These are phyloP conservation scores for Aegotheles bennettii DNA, from an alignment of 2,113 vertebrate genomes.

Conservation along the genomic window DNA sequence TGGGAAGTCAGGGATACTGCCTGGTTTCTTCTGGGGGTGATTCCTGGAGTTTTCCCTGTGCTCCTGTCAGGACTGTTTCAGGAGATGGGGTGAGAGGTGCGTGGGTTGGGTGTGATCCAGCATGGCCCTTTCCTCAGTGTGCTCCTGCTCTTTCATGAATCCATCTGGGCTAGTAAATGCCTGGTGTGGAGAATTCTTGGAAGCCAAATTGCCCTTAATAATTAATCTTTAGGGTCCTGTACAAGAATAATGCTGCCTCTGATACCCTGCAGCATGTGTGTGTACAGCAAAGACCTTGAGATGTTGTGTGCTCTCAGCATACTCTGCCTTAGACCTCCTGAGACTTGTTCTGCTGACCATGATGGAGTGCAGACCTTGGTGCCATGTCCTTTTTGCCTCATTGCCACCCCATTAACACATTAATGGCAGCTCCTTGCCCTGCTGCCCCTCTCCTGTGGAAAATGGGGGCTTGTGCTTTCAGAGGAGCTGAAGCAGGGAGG, in stretches of 20 bases:
- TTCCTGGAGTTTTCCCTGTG: neutral
- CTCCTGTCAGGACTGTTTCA: neutral
- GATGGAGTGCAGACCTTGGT: neutral
- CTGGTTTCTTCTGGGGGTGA: neutral
- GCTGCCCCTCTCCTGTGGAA: neutral
- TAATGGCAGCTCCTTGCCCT: neutral
- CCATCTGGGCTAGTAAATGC: neutral
- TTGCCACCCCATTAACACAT: neutral
- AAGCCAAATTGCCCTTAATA: neutral
- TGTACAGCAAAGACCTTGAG: neutral
- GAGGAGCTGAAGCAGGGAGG: neutral
- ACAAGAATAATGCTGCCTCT: neutral
- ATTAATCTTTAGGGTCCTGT: neutral
- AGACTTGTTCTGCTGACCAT: fast-evolving
- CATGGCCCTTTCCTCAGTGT: neutral
- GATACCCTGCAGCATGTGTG: neutral
- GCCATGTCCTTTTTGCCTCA: neutral
- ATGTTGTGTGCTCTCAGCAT: neutral
- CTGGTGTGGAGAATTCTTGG: neutral
- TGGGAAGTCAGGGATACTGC: neutral
- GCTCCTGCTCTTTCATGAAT: neutral
- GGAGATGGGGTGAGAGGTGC: neutral
- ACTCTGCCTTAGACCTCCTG: fast-evolving
- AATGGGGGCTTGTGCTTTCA: neutral
- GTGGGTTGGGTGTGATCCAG: neutral